Conservation (phyloP, 2,797 vertebrate species). For the Anas flavirostris region DNA sequence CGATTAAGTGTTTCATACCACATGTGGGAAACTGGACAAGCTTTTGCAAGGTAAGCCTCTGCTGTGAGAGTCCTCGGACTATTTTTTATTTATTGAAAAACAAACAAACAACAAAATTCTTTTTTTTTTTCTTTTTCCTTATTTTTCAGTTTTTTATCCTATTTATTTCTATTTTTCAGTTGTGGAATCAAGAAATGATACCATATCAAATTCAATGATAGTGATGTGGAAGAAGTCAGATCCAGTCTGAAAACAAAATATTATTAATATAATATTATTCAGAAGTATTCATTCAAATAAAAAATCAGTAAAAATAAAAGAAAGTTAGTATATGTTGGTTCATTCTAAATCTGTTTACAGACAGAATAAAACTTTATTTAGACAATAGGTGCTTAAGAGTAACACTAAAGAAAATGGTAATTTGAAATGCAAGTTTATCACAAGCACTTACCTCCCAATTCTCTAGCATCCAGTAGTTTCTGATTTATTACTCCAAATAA, state of each 20-base stretch:
- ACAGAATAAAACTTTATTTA: neutral
- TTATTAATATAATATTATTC: neutral
- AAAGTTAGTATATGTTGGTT: neutral
- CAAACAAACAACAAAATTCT: neutral
- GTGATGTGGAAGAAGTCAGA: neutral
- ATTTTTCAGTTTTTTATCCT: neutral
- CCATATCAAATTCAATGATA: neutral
- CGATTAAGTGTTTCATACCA: conserved; percentile 50
- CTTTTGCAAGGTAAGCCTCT: conserved; percentile 27
- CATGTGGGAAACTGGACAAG: conserved; percentile 31
- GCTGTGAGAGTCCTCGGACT: conserved; percentile 11
- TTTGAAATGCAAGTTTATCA: neutral
- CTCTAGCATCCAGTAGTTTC: neutral
- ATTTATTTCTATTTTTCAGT: neutral
- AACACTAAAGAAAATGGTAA: neutral
- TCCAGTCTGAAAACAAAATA: neutral
- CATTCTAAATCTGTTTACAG: neutral
- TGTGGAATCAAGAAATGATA: neutral
- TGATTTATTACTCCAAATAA: neutral
- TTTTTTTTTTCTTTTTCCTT: conserved; percentile 46
- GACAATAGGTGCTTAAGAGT: neutral
- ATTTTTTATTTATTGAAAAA: neutral
- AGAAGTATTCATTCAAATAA: neutral
- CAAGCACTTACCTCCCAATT: neutral
- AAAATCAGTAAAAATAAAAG: neutral